Evolutionary conservation across 2,113 vertebrate genomes (phyloP), one percentile per base, ranked within the genome.

Genomic region (Odontophorus gujanensis): DNA sequence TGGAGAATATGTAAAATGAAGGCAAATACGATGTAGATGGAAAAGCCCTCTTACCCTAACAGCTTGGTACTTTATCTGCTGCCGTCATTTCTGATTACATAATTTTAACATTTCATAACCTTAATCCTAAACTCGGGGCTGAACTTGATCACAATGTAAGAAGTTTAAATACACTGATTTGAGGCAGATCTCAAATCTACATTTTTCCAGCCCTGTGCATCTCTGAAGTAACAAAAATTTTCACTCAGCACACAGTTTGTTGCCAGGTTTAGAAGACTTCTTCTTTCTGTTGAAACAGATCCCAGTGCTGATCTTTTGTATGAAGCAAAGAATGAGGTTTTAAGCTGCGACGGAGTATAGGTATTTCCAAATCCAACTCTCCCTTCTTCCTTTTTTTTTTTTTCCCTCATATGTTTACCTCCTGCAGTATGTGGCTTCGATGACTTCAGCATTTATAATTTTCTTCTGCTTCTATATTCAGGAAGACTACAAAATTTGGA

Each of bases 31-130:
- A 74, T 69, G n/a, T 30, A 65, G 28, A 55, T 48, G 62, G 67
- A 75, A 34, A 43, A 24, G 40, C 57, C 38, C 17, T 34, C n/a
- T 50, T 87, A 61, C 48, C 40, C 43, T 55, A 62, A 77, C 58
- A 72, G 72, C 75, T 61, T 51, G 65, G 58, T 28, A 43, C 45
- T 43, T 50, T 55, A 62, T 50, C 65, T 55, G 69, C 53, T 85
- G 65, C 58, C 7, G 3, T 91, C 40, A 45, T 25, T 62, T 63
- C 45, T 55, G 42, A 55, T 75, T 78, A 25, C 76, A 32, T 77
- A 63, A 89, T 68, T 69, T 65, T 51, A 81, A 43, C 57, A 85
- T 94, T 89, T 81, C 32, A 67, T 78, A 85, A 81, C 63, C 69
- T 84, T 81, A 84, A 85, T 94, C 75, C 75, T 25, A 36, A 57